These are phyloP conservation scores for Mythimna albipuncta DNA, from an alignment of 2,888 invertebrate species.

Conservation along the genomic window DNA sequence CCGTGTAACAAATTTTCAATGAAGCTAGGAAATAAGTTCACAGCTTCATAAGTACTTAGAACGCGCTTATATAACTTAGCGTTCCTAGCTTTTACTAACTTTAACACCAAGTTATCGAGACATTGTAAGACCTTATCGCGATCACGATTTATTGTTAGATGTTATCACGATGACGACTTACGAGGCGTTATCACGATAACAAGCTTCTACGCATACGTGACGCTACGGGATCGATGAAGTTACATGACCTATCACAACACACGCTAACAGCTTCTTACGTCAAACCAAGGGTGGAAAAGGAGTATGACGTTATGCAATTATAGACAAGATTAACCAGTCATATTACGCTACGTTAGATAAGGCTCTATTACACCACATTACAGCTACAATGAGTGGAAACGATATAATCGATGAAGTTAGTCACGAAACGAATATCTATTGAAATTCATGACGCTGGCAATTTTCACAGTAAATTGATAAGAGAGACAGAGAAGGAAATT, in stretches of 20 bases:
- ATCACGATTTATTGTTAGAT: slow-evolving; percentile 36
- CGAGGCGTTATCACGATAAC: slow-evolving; percentile 23
- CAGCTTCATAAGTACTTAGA: slow-evolving; percentile 36
- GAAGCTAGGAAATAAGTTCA: slow-evolving; percentile 50
- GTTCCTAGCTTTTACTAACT: slow-evolving; percentile 43
- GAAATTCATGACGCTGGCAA: slow-evolving; percentile 30
- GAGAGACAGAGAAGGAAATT: slow-evolving; percentile 35
- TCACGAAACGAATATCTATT: slow-evolving; percentile 51
- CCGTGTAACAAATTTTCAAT: slow-evolving; percentile 46
- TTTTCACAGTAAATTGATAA: slow-evolving; percentile 48
- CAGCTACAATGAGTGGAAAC: slow-evolving; percentile 59
- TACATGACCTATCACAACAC: slow-evolving; percentile 62
- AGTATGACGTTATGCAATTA: slow-evolving; percentile 64
- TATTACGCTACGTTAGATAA: slow-evolving; percentile 83
- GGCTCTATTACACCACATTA: slow-evolving; percentile 76
- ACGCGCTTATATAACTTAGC: slow-evolving; percentile 48
- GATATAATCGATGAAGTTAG: slow-evolving; percentile 59
- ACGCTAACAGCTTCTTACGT: slow-evolving; percentile 56
- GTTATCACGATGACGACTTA: slow-evolving; percentile 36
- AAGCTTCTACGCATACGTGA: slow-evolving; percentile 2
- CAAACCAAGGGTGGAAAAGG: slow-evolving; percentile 63
- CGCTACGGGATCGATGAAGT: slow-evolving; percentile 30
- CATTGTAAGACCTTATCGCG: slow-evolving; percentile 35
- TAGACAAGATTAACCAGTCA: slow-evolving; percentile 64
- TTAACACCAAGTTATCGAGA: slow-evolving; percentile 34